Conservation (phyloP, 2,797 vertebrate species). For the Pteronotus mesoamericanus region DNA sequence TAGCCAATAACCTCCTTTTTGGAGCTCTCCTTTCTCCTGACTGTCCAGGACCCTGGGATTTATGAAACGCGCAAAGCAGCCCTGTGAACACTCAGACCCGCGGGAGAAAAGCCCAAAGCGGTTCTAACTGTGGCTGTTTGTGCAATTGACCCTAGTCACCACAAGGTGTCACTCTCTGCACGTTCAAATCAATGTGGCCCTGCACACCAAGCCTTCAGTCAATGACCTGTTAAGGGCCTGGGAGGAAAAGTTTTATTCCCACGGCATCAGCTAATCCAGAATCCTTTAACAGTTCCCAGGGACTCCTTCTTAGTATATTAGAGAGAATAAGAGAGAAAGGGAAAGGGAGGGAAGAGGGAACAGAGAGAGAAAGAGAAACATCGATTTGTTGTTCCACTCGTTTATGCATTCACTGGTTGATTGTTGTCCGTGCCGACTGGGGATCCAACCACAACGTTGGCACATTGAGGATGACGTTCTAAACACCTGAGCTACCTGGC, state of each 20-base stretch:
- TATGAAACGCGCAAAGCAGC: neutral
- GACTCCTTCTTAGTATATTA: too few relatives aligned
- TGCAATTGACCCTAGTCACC: neutral
- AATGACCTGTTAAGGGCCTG: neutral
- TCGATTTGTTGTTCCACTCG: too few relatives aligned
- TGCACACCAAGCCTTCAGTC: neutral
- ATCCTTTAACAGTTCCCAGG: neutral
- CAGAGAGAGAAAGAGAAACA: neutral
- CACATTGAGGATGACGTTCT: too few relatives aligned
- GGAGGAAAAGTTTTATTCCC: neutral
- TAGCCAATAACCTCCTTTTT: neutral
- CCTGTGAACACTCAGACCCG: accelerated
- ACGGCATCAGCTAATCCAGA: neutral
- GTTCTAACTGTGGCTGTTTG: neutral
- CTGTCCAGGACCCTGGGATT: neutral
- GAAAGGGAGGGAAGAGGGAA: neutral
- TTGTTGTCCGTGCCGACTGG: too few relatives aligned
- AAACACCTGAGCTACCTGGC: too few relatives aligned
- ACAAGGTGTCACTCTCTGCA: slow-evolving; percentile 39
- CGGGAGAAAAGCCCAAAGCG: neutral
- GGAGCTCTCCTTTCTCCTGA: neutral
- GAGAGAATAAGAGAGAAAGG: neutral
- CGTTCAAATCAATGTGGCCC: neutral
- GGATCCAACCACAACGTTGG: too few relatives aligned
- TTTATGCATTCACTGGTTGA: too few relatives aligned